Base-by-base conservation (phyloP, 2,888 invertebrate species). In the Toxonevra muliebris region DNA sequence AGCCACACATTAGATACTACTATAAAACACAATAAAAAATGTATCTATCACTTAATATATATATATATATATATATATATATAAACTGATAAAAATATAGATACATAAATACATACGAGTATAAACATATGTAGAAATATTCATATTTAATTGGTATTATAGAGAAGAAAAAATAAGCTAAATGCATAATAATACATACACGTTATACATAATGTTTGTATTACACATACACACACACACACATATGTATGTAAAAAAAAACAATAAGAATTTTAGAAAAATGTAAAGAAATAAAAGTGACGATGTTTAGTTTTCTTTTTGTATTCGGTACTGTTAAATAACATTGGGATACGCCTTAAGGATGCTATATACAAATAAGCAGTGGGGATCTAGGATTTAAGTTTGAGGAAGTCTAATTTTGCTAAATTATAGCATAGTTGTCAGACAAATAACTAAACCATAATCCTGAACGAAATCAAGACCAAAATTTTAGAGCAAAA, bases 211-310 rank as follows among this genome's bases (percentile, higher is more conserved):
- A 48, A 13, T n/a, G 48, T 48, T 9, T 30, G 30, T 7, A 48
- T 1, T 7, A 11, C 55, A 55, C 13, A 30, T 11, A 30, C 53
- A 54, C 43, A 62, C 7, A 30, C 30, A 30, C 30, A 30, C 30
- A 30, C 3, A 30, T 30, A 30, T 30, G 30, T 30, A 30, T 30
- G 30, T 30, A 54, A 62, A 13, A 53, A 54, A n/a, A 65, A 63
- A 15, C 59, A 45, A 64, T 63, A 67, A 63, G 62, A 68, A 68
- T 68, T 68, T 68, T 68, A 68, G 68, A 68, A 64, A 64, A 68
- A 68, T 68, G 68, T 68, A 68, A 64, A 58, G 54, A 60, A 64
- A 66, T 54, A n/a, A 57, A 57, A 4, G 5, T 58, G 0, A 62
- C 42, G 10, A 4, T 8, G 20, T 12, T 41, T 1, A 42, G 52